These are phyloP conservation scores for Melanerpes formicivorus DNA, from an alignment of 2,113 vertebrate species.

Conservation along the genomic window DNA sequence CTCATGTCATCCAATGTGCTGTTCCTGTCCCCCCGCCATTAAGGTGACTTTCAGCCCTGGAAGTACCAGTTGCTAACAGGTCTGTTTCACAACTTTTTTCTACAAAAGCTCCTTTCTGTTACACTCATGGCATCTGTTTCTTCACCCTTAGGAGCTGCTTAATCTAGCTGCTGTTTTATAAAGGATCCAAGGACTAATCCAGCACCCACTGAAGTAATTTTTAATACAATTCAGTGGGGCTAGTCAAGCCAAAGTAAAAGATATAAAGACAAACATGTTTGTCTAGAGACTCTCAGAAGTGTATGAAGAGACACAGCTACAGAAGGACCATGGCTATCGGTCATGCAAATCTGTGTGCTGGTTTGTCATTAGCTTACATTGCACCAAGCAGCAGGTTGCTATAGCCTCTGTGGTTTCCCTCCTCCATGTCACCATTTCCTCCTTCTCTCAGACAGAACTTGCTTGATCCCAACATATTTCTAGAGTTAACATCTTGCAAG, in stretches of 20 bases:
- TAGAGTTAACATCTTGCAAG: neutral
- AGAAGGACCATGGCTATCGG: neutral
- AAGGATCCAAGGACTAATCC: neutral
- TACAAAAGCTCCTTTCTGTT: slow-evolving; percentile 45
- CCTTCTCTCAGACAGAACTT: neutral
- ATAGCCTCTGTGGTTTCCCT: neutral
- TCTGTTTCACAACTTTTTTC: slow-evolving; percentile 60
- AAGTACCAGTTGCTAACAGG: slow-evolving; percentile 23
- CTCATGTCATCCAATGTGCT: neutral
- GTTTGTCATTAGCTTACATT: neutral
- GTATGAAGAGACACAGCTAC: neutral
- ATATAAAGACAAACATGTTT: neutral
- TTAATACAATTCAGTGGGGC: neutral
- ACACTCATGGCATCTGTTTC: slow-evolving; percentile 36
- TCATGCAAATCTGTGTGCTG: neutral
- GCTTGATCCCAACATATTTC: neutral
- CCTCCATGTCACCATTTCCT: neutral
- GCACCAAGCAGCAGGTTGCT: neutral
- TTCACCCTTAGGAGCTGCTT: slow-evolving; percentile 2
- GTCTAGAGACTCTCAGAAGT: neutral
- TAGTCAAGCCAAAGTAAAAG: neutral
- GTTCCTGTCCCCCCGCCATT: slow-evolving; percentile 1
- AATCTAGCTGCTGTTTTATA: slow-evolving; percentile 23
- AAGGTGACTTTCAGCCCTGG: slow-evolving; percentile 33
- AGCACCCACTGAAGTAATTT: neutral